Percentiles rank a stretch among this genome's conserved stretches.
Conservation (phyloP, 1,140 invertebrate genomes). For the Drosophila serrata region DNA sequence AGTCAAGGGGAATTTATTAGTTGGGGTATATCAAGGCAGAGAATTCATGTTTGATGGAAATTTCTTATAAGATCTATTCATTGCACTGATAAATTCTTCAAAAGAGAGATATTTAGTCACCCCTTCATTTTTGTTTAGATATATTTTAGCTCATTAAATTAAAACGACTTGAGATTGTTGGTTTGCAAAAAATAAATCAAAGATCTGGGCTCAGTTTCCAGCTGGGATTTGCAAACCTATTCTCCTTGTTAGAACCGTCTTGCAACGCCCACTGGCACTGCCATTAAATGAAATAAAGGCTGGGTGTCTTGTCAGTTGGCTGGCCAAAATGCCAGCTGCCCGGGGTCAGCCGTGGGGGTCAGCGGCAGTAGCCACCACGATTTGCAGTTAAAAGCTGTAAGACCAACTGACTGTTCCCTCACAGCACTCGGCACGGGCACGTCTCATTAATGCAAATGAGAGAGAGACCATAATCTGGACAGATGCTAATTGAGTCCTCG, state of each 20-base stretch:
- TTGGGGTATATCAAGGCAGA: not conserved
- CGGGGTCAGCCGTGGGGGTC: slow-evolving; percentile 37
- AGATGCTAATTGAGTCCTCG: slow-evolving; percentile 73
- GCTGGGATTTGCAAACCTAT: slow-evolving; percentile 7
- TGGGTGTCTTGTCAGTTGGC: slow-evolving; percentile 4
- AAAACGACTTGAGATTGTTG: slow-evolving; percentile 1
- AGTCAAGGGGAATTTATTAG: not conserved
- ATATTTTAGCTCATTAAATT: slow-evolving; percentile 11
- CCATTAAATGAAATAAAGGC: slow-evolving; percentile 6
- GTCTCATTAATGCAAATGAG: slow-evolving; percentile 66
- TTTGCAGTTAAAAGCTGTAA: slow-evolving; percentile 8
- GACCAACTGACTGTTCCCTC: not conserved
- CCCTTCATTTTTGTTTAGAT: not conserved
- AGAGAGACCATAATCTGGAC: slow-evolving; percentile 45
- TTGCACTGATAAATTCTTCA: not conserved
- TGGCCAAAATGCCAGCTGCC: slow-evolving; percentile 28
- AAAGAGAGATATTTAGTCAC: not conserved
- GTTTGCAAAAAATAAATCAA: slow-evolving; percentile 4
- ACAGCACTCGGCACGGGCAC: not conserved
- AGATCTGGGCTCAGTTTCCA: not conserved
- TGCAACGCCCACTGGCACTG: not conserved
- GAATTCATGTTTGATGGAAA: not conserved
- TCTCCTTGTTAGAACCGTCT: not conserved
- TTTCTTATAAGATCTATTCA: too few species aligned
- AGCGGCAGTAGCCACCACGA: slow-evolving; percentile 58